These are phyloP conservation scores for Phainopepla nitens DNA, from an alignment of 2,113 vertebrate genomes.

Conservation along the genomic window DNA sequence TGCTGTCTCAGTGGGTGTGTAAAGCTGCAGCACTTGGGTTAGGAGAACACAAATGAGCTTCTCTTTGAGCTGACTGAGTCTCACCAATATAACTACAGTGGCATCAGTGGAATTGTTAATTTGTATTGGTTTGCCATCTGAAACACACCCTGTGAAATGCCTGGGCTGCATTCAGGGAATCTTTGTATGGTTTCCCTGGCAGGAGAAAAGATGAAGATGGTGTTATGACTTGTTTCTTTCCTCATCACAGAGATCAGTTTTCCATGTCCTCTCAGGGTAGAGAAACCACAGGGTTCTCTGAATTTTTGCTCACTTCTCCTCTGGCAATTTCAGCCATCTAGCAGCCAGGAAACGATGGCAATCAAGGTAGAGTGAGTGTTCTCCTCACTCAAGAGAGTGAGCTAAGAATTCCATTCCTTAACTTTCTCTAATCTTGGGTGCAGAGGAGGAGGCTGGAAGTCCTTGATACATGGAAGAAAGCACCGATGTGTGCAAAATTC, in stretches of 20 bases:
- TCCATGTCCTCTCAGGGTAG: not conserved
- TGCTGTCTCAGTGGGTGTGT: not conserved
- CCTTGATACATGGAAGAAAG: not conserved
- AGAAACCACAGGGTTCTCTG: not conserved
- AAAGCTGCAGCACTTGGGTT: not conserved
- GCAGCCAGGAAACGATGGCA: not conserved
- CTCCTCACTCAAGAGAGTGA: no score
- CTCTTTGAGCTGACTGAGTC: not conserved
- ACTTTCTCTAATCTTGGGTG: not conserved
- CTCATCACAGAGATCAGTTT: not conserved
- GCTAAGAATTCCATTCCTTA: not conserved
- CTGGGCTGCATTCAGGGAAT: not conserved
- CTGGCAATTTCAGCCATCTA: not conserved
- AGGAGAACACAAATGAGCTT: not conserved
- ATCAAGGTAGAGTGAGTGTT: not conserved
- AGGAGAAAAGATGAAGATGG: not conserved
- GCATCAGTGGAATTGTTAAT: not conserved
- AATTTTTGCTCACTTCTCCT: not conserved
- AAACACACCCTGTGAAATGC: not conserved
- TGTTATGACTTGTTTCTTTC: not conserved
- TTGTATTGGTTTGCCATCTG: slow-evolving; percentile 2
- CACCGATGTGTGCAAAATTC: not conserved
- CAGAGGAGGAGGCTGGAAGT: not conserved
- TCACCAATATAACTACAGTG: not conserved
- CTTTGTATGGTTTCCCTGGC: not conserved